These are phyloP conservation scores for Drosophila melanica DNA, from an alignment of 1,140 invertebrate genomes.

Conservation along the genomic window DNA sequence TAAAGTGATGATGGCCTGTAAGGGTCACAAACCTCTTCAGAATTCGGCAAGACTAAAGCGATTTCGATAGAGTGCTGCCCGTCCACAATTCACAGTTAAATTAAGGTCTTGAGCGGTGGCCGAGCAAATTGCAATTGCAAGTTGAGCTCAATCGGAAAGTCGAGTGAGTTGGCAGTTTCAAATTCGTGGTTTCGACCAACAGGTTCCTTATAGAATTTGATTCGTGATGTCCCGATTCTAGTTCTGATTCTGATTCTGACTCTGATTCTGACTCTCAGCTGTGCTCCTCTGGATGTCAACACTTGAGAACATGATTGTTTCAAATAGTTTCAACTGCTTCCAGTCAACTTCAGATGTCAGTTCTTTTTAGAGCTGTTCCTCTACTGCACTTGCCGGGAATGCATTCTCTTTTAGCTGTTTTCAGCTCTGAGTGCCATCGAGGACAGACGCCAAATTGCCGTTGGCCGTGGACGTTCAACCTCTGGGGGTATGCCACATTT, in stretches of 20 bases:
- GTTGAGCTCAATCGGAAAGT: not conserved
- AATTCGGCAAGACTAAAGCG: conserved; percentile 11
- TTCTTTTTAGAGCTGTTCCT: conserved; percentile 26
- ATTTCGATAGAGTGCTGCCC: not conserved
- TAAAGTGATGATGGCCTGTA: not conserved
- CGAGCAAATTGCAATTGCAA: not conserved
- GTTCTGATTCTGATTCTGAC: no score
- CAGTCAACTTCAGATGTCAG: conserved; percentile 46
- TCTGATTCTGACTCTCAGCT: not conserved
- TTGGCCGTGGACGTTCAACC: conserved; percentile 18
- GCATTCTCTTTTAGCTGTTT: conserved; percentile 22
- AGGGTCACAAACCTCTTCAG: conserved; percentile 14
- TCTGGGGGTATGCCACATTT: conserved; percentile 24
- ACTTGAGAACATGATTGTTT: conserved; percentile 40
- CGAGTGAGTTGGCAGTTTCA: not conserved
- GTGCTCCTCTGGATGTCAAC: conserved; percentile 1
- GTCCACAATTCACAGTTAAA: conserved; percentile 3
- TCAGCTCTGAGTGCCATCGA: conserved; percentile 33
- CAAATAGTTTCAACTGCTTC: conserved; percentile 42
- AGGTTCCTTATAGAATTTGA: conserved; percentile 11
- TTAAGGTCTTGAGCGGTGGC: not conserved
- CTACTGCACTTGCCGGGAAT: not conserved
- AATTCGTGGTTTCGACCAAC: conserved; percentile 3
- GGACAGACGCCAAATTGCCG: conserved; percentile 50
- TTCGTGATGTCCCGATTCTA: no score